Evolutionary conservation across 1,140 invertebrate species (phyloP).

Genomic region (Drosophila novamexicana): DNA sequence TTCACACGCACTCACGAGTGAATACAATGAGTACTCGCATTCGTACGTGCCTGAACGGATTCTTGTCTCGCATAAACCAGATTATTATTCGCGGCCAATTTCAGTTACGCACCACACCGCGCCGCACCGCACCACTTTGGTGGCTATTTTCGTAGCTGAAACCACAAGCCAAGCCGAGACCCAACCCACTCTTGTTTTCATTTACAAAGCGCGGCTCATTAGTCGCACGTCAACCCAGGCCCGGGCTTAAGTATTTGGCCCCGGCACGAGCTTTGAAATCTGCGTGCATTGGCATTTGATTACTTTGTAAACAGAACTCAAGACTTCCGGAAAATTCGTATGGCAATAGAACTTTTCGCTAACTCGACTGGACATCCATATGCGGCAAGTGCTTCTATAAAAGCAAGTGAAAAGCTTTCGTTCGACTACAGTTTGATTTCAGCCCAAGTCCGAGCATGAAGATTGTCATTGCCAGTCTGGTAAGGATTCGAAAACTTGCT

Average conservation of each 20-base stretch:
- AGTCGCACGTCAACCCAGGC: slow-evolving; percentile 41
- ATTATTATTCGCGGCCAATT: slow-evolving; percentile 75
- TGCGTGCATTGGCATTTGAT: slow-evolving; percentile 15
- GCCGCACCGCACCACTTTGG: slow-evolving; percentile 8
- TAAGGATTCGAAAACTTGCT: background rate
- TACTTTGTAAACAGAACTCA: slow-evolving; percentile 7
- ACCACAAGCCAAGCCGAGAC: slow-evolving; percentile 7
- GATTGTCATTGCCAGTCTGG: background rate
- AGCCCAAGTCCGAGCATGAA: slow-evolving; percentile 2
- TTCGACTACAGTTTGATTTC: background rate
- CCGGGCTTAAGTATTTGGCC: slow-evolving; percentile 15
- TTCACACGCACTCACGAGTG: slow-evolving; percentile 31
- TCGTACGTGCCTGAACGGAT: slow-evolving; percentile 74
- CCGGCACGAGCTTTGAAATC: background rate
- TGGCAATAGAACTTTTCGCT: background rate
- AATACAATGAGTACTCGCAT: slow-evolving; percentile 55
- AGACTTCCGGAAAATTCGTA: background rate
- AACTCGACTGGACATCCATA: background rate
- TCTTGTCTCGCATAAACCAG: slow-evolving; percentile 62
- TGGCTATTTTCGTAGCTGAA: slow-evolving; percentile 11
- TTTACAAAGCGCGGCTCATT: slow-evolving; percentile 63
- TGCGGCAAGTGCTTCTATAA: background rate
- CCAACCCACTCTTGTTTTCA: slow-evolving; percentile 74
- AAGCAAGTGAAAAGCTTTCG: slow-evolving; percentile 2
- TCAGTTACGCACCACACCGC: slow-evolving; percentile 32